Evolutionary conservation across 2,888 invertebrate genomes (phyloP).

Genomic region (Erpobdella octoculata): DNA sequence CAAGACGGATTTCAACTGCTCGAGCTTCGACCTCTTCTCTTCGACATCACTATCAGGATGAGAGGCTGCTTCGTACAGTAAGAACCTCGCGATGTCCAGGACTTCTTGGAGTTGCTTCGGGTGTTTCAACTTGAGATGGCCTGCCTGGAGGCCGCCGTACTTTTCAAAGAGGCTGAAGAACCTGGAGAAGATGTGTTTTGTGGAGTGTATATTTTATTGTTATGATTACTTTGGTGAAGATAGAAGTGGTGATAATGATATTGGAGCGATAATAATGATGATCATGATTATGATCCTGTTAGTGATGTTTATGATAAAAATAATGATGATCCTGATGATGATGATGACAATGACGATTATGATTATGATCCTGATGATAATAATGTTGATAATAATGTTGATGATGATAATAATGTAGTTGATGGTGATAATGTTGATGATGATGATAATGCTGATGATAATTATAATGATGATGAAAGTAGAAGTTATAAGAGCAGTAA

Average conservation of each 20-base stretch:
- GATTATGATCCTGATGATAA: too few relatives aligned
- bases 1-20: constrained; percentile 93
- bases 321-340: too few relatives aligned
- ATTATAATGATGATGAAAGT: constrained; percentile 7
- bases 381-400: too few relatives aligned
- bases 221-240: constrained; percentile 1
- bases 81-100: constrained; percentile 76
- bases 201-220: background rate
- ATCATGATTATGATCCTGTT: too few relatives aligned
- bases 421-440: background rate
- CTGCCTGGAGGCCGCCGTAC: constrained; percentile 83
- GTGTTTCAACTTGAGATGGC: constrained; percentile 91
- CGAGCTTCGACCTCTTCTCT: constrained; percentile 90
- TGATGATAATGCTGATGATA: background rate
- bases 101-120: constrained; percentile 79
- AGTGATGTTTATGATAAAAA: too few relatives aligned
- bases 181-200: constrained; percentile 55
- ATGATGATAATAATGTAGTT: too few relatives aligned
- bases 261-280: too few relatives aligned
- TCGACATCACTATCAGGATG: constrained; percentile 74
- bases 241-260: too few relatives aligned
- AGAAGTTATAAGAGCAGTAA: background rate
- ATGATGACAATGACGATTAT: too few relatives aligned
- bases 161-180: constrained; percentile 98
- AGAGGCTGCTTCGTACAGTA: constrained; percentile 24